Evolutionary conservation across 2,888 invertebrate species (phyloP).

Genomic region (Elegia similella): DNA sequence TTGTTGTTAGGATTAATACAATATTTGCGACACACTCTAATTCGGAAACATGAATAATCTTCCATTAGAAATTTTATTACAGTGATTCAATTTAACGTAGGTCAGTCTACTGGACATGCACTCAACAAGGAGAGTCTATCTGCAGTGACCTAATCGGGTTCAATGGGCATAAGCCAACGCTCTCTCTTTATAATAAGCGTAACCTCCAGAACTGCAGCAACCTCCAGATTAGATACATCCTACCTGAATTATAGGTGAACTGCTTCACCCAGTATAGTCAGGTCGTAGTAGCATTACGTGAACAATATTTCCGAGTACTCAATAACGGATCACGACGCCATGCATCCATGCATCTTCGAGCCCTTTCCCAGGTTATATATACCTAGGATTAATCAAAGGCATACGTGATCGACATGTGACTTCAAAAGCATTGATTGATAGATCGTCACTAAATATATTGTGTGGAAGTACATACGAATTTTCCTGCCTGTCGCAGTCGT

Average conservation of each 20-base stretch:
- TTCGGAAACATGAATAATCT: too few relatives aligned
- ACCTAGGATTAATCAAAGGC: neutral
- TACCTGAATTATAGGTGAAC: conserved; percentile 10
- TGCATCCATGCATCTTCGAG: neutral
- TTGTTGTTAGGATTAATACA: too few relatives aligned
- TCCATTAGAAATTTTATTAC: neutral
- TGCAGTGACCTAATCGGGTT: conserved; percentile 8
- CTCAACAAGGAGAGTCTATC: neutral
- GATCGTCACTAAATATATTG: neutral
- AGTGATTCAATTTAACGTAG: neutral
- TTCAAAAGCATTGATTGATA: neutral
- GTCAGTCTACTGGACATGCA: neutral
- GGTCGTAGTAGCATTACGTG: neutral
- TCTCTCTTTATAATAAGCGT: conserved; percentile 14
- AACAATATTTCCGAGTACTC: conserved; percentile 5
- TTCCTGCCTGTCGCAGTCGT: neutral
- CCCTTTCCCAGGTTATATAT: neutral
- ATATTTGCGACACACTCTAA: too few relatives aligned
- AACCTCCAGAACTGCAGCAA: conserved; percentile 6
- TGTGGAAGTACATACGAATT: neutral
- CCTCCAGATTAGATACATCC: conserved; percentile 8
- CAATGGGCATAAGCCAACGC: conserved; percentile 9
- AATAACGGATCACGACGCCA: conserved; percentile 9
- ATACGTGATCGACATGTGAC: neutral
- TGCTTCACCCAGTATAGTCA: neutral